These are phyloP conservation scores for Hirtodrosophila histrioides DNA, from an alignment of 2,888 invertebrate genomes.

Conservation along the genomic window DNA sequence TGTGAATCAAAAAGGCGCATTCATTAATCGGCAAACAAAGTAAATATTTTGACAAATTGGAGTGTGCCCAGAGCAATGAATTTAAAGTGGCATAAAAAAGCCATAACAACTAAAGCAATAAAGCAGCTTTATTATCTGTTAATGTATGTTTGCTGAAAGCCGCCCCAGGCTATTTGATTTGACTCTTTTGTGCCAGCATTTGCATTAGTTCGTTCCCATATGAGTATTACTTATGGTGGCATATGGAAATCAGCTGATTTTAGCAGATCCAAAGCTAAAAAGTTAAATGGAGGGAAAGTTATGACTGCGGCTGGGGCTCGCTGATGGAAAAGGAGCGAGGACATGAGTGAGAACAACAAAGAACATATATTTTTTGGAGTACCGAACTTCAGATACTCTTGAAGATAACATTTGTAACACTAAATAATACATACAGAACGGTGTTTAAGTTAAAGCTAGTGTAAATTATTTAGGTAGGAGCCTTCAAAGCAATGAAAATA, in stretches of 20 bases:
- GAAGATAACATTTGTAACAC: no score
- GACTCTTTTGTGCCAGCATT: conserved; percentile 1
- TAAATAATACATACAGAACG: no score
- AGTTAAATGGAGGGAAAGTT: conserved; percentile 54
- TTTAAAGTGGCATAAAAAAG: conserved; percentile 28
- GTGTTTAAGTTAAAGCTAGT: no score
- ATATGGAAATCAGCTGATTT: conserved; percentile 24
- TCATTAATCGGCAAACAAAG: conserved; percentile 22
- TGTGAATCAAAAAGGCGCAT: conserved; percentile 16
- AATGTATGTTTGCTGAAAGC: conserved; percentile 7
- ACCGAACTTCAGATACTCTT: no score
- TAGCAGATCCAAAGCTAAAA: conserved; percentile 9
- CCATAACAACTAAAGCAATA: conserved; percentile 18
- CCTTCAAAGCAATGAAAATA: no score
- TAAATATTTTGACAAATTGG: conserved; percentile 46
- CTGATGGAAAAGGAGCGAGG: conserved; percentile 1
- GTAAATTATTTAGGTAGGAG: no score
- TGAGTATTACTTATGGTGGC: conserved; percentile 4
- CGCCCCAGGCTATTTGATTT: not conserved
- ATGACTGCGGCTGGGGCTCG: conserved; percentile 20
- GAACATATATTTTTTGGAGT: no score
- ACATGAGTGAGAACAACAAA: not conserved
- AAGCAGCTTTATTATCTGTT: conserved; percentile 34
- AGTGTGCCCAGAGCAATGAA: conserved; percentile 25
- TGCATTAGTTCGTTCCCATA: conserved; percentile 14